These are phyloP conservation scores for Allygus modestus DNA, from an alignment of 2,888 invertebrate genomes.

Conservation along the genomic window DNA sequence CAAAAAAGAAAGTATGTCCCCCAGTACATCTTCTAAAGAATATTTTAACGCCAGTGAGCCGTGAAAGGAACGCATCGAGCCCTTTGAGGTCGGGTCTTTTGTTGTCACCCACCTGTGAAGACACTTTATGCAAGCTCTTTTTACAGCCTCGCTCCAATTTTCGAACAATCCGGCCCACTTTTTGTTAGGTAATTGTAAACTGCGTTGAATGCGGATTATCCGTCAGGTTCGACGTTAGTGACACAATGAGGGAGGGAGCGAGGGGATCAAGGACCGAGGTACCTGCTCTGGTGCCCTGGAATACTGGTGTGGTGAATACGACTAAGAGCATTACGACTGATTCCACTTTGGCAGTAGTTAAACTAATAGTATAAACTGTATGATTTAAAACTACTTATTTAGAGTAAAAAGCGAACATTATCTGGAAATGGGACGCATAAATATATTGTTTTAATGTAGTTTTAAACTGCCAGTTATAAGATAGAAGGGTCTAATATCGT, in stretches of 20 bases:
- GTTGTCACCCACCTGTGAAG: constrained; percentile 29
- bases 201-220: constrained; percentile 37
- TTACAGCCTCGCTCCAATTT: constrained; percentile 41
- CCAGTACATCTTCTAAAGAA: constrained; percentile 14
- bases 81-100: neutral
- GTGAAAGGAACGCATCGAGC: constrained; percentile 24
- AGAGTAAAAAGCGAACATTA: too few species aligned
- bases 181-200: constrained; percentile 40
- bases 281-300: neutral
- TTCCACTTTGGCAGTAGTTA: too few species aligned
- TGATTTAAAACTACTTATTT: too few species aligned
- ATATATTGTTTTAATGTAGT: too few species aligned
- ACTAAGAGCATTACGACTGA: too few species aligned
- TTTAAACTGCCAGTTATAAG: too few species aligned
- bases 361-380: too few species aligned
- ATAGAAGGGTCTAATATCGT: too few species aligned
- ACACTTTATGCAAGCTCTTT: constrained; percentile 45
- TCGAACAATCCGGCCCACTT: constrained; percentile 33
- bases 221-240: constrained; percentile 17
- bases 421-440: too few species aligned
- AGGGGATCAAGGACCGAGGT: neutral
- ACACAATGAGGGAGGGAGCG: constrained; percentile 18
- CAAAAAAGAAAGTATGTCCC: constrained; percentile 45
- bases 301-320: too few species aligned
- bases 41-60: constrained; percentile 30